phyloP scores from a whole-genome alignment of 30 jellyfish, hydroid and myxozoan species.

The Turritopsis dohrnii region DNA sequence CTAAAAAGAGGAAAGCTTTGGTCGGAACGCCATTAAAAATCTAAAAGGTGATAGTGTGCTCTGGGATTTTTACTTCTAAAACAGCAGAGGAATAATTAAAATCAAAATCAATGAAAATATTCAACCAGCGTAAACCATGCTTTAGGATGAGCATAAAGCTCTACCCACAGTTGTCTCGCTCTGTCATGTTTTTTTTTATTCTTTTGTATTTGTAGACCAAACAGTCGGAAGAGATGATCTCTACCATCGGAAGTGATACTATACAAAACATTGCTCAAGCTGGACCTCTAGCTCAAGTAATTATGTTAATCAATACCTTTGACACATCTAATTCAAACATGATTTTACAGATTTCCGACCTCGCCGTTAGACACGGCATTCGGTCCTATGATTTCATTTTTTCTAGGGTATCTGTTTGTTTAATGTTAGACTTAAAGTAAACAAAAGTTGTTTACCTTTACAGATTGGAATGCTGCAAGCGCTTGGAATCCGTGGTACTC shows the following conservation, averaged over 20 bases:
- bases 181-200: too few relatives aligned
- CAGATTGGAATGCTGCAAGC: slow-evolving; percentile 60
- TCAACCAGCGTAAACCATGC: too few relatives aligned
- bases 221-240: slow-evolving; percentile 41
- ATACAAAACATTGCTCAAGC: slow-evolving; percentile 53
- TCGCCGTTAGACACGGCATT: background rate
- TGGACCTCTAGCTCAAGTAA: slow-evolving; percentile 71
- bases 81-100: too few relatives aligned
- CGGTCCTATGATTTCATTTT: background rate
- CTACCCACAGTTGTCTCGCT: background rate
- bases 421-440: background rate
- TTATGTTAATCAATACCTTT: background rate
- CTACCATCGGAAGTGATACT: slow-evolving; percentile 59
- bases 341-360: background rate
- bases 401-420: background rate
- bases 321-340: background rate
- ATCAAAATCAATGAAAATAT: too few relatives aligned
- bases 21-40: too few relatives aligned
- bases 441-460: background rate
- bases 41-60: too few relatives aligned
- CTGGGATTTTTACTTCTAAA: too few relatives aligned
- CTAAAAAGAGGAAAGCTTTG: too few relatives aligned
- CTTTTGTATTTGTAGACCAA: slow-evolving; percentile 32
- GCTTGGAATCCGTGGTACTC: slow-evolving; percentile 52
- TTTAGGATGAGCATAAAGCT: too few relatives aligned